Conservation (phyloP, 1,140 invertebrate genomes). For the Ceratosolen solmsi region DNA sequence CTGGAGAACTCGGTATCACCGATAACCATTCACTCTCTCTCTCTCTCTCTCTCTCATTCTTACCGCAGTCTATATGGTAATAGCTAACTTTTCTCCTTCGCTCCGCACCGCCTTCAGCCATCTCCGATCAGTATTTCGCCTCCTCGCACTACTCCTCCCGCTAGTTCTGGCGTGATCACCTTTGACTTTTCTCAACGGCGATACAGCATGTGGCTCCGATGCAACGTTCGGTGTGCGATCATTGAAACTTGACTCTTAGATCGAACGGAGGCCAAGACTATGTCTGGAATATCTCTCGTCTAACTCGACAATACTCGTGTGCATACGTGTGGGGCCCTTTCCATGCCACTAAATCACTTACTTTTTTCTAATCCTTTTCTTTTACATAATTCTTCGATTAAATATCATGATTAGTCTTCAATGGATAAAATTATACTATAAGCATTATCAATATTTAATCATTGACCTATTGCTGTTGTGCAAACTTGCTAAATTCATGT, state of each 20-base stretch:
- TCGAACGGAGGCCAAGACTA: not conserved
- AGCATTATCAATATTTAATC: not conserved
- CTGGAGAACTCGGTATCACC: not conserved
- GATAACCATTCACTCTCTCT: not conserved
- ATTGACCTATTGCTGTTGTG: not conserved
- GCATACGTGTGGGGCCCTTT: no score
- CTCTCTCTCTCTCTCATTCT: not conserved
- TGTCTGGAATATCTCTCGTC: no score
- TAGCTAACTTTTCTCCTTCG: not conserved
- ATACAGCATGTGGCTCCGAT: no score
- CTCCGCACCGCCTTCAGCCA: not conserved
- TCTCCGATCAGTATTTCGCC: not conserved
- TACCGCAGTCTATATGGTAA: conserved; percentile 3
- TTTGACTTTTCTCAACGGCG: no score
- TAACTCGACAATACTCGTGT: no score
- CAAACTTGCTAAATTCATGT: not conserved
- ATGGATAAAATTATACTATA: not conserved
- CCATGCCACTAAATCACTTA: no score
- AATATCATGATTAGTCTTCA: not conserved
- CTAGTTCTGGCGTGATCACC: no score
- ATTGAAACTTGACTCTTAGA: conserved; percentile 18
- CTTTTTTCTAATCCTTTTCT: not conserved
- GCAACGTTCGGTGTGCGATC: no score
- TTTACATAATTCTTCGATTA: not conserved
- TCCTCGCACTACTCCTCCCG: not conserved